Evolutionary conservation across 2,888 invertebrate species (phyloP).

Genomic region (Patella pellucida): DNA sequence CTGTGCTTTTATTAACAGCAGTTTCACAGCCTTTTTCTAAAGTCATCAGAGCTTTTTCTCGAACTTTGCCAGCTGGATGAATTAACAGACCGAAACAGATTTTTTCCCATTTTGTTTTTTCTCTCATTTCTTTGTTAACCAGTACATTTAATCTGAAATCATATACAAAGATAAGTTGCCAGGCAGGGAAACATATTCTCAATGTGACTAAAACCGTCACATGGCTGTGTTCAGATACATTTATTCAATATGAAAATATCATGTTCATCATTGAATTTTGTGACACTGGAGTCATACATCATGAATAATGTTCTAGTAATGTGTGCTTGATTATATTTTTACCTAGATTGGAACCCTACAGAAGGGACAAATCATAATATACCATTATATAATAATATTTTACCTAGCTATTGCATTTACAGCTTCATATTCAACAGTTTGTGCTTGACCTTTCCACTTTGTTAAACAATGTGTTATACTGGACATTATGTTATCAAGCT

Average conservation of each 20-base stretch:
- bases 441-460: conserved; percentile 52
- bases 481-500: conserved; percentile 42
- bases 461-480: conserved; percentile 48
- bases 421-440: conserved; percentile 60
- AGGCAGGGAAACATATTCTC: no score
- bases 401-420: conserved; percentile 58
- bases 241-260: no score
- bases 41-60: conserved; percentile 50
- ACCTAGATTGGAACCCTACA: no score
- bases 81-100: conserved; percentile 49
- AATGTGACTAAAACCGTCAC: no score
- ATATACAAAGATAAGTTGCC: no score
- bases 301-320: no score
- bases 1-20: conserved; percentile 27
- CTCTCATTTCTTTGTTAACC: conserved; percentile 47
- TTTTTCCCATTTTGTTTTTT: conserved; percentile 48
- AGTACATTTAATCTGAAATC: conserved; percentile 54
- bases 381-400: not conserved
- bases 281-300: no score
- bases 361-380: no score
- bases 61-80: conserved; percentile 50
- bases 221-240: no score
- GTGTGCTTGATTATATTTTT: no score
- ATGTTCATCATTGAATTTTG: no score
- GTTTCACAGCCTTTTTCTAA: conserved; percentile 33